Percentiles rank a stretch among this genome's conserved stretches.
phyloP scores from a whole-genome alignment of 1,140 invertebrate genomes.

The Teleopsis dalmanni region DNA sequence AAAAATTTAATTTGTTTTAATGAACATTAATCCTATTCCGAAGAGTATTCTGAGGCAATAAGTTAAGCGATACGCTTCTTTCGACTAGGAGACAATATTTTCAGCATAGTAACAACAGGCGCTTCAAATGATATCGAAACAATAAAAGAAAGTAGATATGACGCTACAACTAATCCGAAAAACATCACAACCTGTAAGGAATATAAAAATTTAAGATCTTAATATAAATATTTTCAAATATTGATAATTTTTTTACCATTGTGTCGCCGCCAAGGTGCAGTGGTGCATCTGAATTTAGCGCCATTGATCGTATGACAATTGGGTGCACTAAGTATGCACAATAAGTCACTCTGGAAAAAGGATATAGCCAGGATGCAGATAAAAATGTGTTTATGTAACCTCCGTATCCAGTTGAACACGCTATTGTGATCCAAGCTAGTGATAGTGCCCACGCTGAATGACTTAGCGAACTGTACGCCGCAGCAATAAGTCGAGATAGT shows the following conservation, averaged over 20 bases:
- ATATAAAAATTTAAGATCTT: conserved; percentile 3
- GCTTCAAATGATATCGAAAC: conserved; percentile 75
- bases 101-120: conserved; percentile 75
- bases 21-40: too few species aligned
- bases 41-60: too few species aligned
- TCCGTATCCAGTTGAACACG: conserved; percentile 81
- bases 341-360: conserved; percentile 76
- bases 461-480: conserved; percentile 74
- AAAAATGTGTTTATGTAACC: conserved; percentile 65
- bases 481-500: conserved; percentile 59
- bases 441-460: conserved; percentile 77
- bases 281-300: conserved; percentile 69
- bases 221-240: conserved; percentile 1
- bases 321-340: conserved; percentile 78
- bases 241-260: conserved; percentile 49
- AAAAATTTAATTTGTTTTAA: too few species aligned
- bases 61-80: conserved; percentile 46
- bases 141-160: conserved; percentile 68
- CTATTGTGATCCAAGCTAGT: conserved; percentile 79
- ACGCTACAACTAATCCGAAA: conserved; percentile 66
- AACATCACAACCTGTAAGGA: conserved; percentile 61
- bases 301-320: conserved; percentile 65
- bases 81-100: conserved; percentile 63
- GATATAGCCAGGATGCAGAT: conserved; percentile 69
- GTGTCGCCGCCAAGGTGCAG: conserved; percentile 67